These are phyloP conservation scores for Blastobasis adustella DNA, from an alignment of 2,888 invertebrate species.

Conservation along the genomic window DNA sequence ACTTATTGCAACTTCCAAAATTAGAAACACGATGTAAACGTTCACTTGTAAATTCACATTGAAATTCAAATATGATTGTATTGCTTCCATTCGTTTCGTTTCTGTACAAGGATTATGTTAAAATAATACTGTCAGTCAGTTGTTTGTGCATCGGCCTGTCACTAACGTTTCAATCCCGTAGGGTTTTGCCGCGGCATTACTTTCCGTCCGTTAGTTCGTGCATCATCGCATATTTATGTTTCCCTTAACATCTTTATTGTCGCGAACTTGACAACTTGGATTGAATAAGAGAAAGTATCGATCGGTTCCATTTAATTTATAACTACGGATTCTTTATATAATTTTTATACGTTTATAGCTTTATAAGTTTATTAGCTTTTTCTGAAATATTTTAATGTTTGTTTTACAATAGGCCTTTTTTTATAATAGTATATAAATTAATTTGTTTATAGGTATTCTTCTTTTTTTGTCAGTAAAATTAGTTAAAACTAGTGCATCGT, in stretches of 20 bases:
- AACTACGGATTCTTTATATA: too few relatives aligned
- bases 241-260: conserved; percentile 70
- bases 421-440: background rate
- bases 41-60: conserved; percentile 58
- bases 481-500: background rate
- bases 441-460: background rate
- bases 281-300: conserved; percentile 46
- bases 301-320: conserved; percentile 17
- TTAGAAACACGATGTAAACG: conserved; percentile 46
- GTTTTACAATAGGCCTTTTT: conserved; percentile 12
- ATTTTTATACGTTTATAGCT: too few relatives aligned
- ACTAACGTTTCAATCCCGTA: conserved; percentile 68
- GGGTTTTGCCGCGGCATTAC: conserved; percentile 59
- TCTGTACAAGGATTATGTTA: conserved; percentile 70
- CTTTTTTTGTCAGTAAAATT: background rate
- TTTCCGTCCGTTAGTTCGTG: conserved; percentile 46
- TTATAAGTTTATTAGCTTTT: conserved; percentile 39
- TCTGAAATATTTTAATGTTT: conserved; percentile 19
- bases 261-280: conserved; percentile 54
- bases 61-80: conserved; percentile 65
- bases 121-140: conserved; percentile 66
- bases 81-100: conserved; percentile 64
- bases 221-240: conserved; percentile 65
- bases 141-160: conserved; percentile 70
- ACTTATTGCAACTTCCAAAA: conserved; percentile 22